A percentile compares a stretch with the other conserved stretches of the same genome.
phyloP scores from a whole-genome alignment of 1,140 invertebrate species.

The Rhopalosiphum maidis region DNA sequence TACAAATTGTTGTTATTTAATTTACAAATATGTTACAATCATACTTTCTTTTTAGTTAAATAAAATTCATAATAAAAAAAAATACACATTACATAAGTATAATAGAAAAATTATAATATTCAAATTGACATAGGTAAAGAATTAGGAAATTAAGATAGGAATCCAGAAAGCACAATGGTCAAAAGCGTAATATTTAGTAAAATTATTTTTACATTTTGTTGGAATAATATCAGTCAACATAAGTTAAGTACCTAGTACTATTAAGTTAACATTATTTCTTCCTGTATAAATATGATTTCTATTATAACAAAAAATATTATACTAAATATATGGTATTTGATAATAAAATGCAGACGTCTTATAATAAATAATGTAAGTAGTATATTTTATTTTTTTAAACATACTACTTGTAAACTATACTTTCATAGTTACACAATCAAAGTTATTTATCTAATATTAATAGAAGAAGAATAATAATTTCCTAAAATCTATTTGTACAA shows the following conservation, averaged over 20 bases:
- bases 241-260: not conserved
- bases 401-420: not conserved
- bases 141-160: not conserved
- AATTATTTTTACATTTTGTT: not conserved
- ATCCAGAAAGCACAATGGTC: not conserved
- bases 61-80: not conserved
- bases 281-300: not conserved
- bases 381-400: not conserved
- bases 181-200: not conserved
- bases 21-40: constrained; percentile 32
- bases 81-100: not conserved
- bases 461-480: not conserved
- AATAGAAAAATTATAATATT: constrained; percentile 22
- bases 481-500: not conserved
- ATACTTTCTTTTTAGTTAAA: not conserved
- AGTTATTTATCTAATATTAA: not conserved
- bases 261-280: not conserved
- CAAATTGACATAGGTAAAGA: constrained; percentile 29
- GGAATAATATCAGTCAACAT: constrained; percentile 30
- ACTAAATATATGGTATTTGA: not conserved
- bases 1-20: not conserved
- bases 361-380: not conserved
- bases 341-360: not conserved
- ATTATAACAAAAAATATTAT: not conserved
- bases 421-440: not conserved